Evolutionary conservation across 2,797 vertebrate species (phyloP).

Genomic region (Craterocephalus amniculus): DNA sequence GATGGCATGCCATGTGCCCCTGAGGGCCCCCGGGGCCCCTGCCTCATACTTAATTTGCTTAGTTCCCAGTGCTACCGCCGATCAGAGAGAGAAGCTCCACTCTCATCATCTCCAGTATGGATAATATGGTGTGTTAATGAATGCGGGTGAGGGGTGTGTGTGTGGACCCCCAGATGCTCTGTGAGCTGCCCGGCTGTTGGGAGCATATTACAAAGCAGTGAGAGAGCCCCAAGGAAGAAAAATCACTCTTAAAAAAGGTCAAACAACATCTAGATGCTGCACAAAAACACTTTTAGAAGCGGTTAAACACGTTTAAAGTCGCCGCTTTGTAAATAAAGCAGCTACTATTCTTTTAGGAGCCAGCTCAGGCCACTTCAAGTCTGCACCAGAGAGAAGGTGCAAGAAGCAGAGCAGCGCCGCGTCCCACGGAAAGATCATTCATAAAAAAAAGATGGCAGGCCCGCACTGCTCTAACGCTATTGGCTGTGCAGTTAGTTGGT

Average conservation of each 20-base stretch:
- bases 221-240: background rate
- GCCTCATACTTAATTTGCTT: conserved; percentile 9
- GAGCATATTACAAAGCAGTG: background rate
- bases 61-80: conserved; percentile 1
- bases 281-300: background rate
- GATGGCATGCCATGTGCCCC: background rate
- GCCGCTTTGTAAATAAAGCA: background rate
- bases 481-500: conserved; percentile 10
- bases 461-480: conserved; percentile 3
- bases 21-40: background rate
- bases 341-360: background rate
- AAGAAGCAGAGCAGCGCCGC: conserved; percentile 30
- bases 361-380: background rate
- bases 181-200: background rate
- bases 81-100: background rate
- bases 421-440: conserved; percentile 64
- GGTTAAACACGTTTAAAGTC: background rate
- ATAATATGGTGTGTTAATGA: background rate
- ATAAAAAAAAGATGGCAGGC: conserved; percentile 60
- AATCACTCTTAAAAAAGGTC: background rate
- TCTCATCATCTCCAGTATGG: background rate
- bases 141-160: background rate
- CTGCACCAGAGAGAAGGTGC: background rate
- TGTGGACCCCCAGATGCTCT: background rate
- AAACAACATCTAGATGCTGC: background rate